These are phyloP conservation scores for Tryphoninae sp. DNA, from an alignment of 2,888 invertebrate genomes.

Conservation along the genomic window DNA sequence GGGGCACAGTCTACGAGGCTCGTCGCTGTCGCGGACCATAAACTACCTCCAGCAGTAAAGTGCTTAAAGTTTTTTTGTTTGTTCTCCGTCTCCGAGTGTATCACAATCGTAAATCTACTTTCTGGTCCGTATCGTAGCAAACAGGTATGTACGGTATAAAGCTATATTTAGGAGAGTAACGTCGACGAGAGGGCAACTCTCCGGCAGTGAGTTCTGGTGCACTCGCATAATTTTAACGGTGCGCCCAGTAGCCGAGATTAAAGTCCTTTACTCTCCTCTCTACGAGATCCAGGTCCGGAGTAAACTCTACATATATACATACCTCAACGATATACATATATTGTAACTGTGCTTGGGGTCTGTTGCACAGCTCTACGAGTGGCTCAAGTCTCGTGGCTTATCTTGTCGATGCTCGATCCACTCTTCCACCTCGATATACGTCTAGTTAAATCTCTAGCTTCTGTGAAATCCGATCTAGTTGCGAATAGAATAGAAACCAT, in stretches of 20 bases:
- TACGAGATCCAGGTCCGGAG: slow-evolving; percentile 27
- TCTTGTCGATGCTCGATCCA: slow-evolving; percentile 53
- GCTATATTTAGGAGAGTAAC: slow-evolving; percentile 15
- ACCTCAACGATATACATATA: slow-evolving; percentile 7
- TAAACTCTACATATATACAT: slow-evolving; percentile 1
- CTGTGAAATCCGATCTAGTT: background rate
- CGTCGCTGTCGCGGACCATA: slow-evolving; percentile 41
- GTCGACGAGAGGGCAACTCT: slow-evolving; percentile 15
- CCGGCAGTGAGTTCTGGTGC: slow-evolving; percentile 46
- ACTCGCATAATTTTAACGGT: slow-evolving; percentile 62
- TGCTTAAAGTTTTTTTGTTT: slow-evolving; percentile 53
- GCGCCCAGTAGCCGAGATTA: slow-evolving; percentile 55
- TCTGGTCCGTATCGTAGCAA: slow-evolving; percentile 20
- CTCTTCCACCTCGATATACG: slow-evolving; percentile 24
- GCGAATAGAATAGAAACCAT: too few species aligned
- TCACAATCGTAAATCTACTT: slow-evolving; percentile 58
- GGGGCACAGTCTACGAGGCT: background rate
- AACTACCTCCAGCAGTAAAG: slow-evolving; percentile 54
- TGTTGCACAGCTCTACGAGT: slow-evolving; percentile 32
- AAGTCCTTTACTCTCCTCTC: slow-evolving; percentile 46
- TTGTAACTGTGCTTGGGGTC: slow-evolving; percentile 34
- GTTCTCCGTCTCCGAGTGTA: slow-evolving; percentile 38
- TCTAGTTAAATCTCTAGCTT: slow-evolving; percentile 17
- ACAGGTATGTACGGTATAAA: background rate
- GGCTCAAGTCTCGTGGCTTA: slow-evolving; percentile 42